Percentiles rank a stretch among this genome's conserved stretches.
Conservation (phyloP, 2,888 invertebrate genomes). For the Strigamia transsilvanica region DNA sequence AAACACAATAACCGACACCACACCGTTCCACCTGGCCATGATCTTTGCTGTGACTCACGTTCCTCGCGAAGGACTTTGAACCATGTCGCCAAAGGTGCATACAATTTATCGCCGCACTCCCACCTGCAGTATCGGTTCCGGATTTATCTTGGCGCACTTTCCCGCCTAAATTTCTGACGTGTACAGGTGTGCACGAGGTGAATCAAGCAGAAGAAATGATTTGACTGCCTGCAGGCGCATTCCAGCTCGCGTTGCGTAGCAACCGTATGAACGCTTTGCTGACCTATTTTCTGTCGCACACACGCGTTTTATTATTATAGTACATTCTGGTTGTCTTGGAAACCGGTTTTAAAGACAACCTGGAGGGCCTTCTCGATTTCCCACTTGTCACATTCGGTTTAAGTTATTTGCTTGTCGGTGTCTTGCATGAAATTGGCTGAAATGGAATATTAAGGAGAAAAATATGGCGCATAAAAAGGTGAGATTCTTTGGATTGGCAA, state of each 20-base stretch:
- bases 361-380: conserved; percentile 18
- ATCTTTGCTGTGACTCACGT: conserved; percentile 29
- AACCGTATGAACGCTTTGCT: conserved; percentile 44
- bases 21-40: conserved; percentile 29
- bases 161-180: conserved; percentile 34
- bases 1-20: conserved; percentile 14
- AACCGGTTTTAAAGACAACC: conserved; percentile 25
- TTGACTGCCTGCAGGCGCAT: conserved; percentile 13
- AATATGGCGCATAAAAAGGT: background rate
- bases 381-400: background rate
- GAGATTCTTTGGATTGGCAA: background rate
- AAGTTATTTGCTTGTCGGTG: conserved; percentile 2
- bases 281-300: conserved; percentile 22
- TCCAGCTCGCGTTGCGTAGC: background rate
- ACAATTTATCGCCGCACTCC: background rate
- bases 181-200: conserved; percentile 6
- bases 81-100: conserved; percentile 32
- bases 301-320: conserved; percentile 16
- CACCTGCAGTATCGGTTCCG: background rate
- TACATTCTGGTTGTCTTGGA: conserved; percentile 14
- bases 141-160: conserved; percentile 10
- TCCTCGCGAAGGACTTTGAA: conserved; percentile 9
- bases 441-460: conserved; percentile 23
- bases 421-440: conserved; percentile 28
- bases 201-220: background rate